These are phyloP conservation scores for Dastarcus helophoroides DNA, from an alignment of 2,888 invertebrate genomes.

Conservation along the genomic window DNA sequence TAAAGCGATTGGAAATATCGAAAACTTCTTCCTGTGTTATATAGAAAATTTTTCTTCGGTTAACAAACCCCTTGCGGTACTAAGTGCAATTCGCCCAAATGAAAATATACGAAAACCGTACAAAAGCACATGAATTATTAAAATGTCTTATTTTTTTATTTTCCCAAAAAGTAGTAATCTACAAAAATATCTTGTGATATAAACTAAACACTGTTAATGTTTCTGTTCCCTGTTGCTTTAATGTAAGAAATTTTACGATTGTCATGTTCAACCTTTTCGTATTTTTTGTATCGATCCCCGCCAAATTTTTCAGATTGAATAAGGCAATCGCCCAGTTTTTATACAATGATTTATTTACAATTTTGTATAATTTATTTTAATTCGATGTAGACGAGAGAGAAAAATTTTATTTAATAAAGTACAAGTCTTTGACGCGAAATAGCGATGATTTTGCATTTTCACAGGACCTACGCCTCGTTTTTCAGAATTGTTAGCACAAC, in stretches of 20 bases:
- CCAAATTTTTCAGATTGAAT: conserved; percentile 8
- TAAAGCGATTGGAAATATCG: too few relatives aligned
- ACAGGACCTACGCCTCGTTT: conserved; percentile 7
- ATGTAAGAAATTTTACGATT: conserved; percentile 13
- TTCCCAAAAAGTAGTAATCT: conserved; percentile 9
- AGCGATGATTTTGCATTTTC: conserved; percentile 8
- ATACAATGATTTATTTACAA: conserved; percentile 13
- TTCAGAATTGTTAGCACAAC: conserved; percentile 13
- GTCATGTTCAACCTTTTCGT: conserved; percentile 12
- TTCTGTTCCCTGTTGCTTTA: conserved; percentile 21
- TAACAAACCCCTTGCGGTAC: too few relatives aligned
- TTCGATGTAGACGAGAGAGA: conserved; percentile 9
- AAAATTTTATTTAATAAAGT: conserved; percentile 11
- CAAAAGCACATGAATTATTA: conserved; percentile 9
- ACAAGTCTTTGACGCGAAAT: conserved; percentile 14
- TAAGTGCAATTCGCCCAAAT: too few relatives aligned
- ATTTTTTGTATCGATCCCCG: conserved; percentile 11
- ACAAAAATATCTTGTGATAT: conserved; percentile 25
- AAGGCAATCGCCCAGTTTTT: conserved; percentile 15
- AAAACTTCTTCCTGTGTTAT: too few relatives aligned
- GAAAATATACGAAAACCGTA: conserved; percentile 19
- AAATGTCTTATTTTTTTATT: conserved; percentile 9
- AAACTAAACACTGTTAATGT: conserved; percentile 20
- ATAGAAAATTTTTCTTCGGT: too few relatives aligned
- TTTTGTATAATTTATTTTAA: conserved; percentile 14